phyloP scores from a whole-genome alignment of 2,888 invertebrate species.

The Drosophila mercatorum region DNA sequence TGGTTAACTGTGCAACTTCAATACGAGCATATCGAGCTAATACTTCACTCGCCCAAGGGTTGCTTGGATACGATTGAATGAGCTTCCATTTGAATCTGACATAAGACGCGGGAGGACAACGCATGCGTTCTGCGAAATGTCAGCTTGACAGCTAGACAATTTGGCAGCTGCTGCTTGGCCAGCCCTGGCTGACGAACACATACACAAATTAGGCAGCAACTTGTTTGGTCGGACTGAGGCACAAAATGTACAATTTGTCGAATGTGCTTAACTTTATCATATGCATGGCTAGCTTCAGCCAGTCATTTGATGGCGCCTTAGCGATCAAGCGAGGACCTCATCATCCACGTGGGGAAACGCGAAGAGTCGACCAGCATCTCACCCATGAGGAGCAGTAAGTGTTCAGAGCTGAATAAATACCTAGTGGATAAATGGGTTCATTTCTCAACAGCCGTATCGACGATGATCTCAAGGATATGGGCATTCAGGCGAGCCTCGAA shows the following conservation, averaged over 20 bases:
- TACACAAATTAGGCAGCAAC: conserved; percentile 39
- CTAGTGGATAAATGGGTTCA: not conserved
- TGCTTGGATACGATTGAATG: conserved; percentile 42
- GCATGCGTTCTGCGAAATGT: conserved; percentile 37
- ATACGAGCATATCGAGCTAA: conserved; percentile 68
- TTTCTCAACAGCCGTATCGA: conserved; percentile 88
- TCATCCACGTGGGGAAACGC: conserved; percentile 89
- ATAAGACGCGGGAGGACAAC: not conserved
- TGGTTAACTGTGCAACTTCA: conserved; percentile 12
- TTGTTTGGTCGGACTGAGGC: conserved; percentile 33
- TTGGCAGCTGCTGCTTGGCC: conserved; percentile 22
- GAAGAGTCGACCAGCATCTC: conserved; percentile 87
- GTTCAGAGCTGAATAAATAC: not conserved
- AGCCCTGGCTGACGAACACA: conserved; percentile 22
- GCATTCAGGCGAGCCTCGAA: conserved; percentile 87
- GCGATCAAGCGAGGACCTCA: conserved; percentile 87
- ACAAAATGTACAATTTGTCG: conserved; percentile 77
- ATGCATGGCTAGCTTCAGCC: conserved; percentile 78
- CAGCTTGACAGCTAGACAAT: conserved; percentile 20
- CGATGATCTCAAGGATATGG: conserved; percentile 90
- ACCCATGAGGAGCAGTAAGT: conserved; percentile 91
- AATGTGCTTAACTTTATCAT: conserved; percentile 80
- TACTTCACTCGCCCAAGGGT: conserved; percentile 33
- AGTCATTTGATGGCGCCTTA: conserved; percentile 61
- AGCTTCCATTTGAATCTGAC: not conserved